Percentiles rank a stretch among this genome's conserved stretches.
These are phyloP conservation scores for Enteromius trimaculatus DNA, from an alignment of 2,797 vertebrate species.

Conservation along the genomic window DNA sequence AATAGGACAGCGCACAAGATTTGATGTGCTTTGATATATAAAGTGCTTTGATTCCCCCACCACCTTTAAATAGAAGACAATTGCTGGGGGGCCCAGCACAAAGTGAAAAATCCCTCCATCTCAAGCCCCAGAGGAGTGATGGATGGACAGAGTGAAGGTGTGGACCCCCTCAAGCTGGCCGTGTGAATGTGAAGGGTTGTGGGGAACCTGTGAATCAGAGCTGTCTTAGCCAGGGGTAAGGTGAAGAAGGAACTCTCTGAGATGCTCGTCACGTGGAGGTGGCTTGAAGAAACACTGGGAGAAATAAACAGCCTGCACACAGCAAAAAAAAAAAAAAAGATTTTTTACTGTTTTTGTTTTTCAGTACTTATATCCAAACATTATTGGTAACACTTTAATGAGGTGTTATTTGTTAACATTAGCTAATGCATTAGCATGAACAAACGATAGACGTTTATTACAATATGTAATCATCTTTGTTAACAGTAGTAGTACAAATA, in stretches of 20 bases:
- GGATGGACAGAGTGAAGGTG: conserved; percentile 50
- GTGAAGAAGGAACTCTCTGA: conserved; percentile 56
- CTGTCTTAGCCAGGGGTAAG: conserved; percentile 61
- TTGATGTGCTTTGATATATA: conserved; percentile 77
- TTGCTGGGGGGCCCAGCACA: conserved; percentile 62
- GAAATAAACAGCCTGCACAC: conserved; percentile 32
- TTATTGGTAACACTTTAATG: not conserved
- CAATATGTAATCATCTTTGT: no score
- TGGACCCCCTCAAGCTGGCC: conserved; percentile 30
- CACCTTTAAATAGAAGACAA: conserved; percentile 73
- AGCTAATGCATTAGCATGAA: no score
- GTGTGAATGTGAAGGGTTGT: conserved; percentile 56
- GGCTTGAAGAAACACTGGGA: conserved; percentile 27
- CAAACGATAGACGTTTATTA: no score
- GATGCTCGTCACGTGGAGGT: conserved; percentile 8
- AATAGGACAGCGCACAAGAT: conserved; percentile 66
- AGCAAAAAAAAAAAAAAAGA: not conserved
- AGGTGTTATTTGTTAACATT: no score
- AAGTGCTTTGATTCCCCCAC: conserved; percentile 73
- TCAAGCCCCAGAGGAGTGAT: conserved; percentile 59
- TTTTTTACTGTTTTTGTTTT: not conserved
- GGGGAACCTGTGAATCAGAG: conserved; percentile 52
- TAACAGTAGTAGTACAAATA: no score
- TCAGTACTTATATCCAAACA: not conserved
- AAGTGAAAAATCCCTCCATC: conserved; percentile 49